Evolutionary conservation across 2,797 vertebrate genomes (phyloP), one percentile per base, ranked within the genome.

Genomic region (Periparus ater): DNA sequence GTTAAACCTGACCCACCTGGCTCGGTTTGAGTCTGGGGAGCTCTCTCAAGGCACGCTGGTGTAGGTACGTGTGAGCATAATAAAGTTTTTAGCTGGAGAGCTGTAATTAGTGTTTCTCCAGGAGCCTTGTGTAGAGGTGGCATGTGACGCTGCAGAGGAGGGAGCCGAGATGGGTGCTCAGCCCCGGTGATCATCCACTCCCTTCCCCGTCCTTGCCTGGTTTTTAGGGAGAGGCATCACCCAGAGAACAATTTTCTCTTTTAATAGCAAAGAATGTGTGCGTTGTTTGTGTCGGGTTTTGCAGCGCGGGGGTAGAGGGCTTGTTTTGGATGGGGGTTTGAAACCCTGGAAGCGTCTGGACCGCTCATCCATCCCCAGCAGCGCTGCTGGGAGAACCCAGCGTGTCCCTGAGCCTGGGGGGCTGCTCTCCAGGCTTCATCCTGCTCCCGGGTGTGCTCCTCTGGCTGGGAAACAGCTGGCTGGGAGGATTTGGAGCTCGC

Each of bases 1-100:
- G 84, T 92, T 84, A 63, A 94, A 95, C 94, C 95, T 84, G 86
- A 81, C 85, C 38, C 30, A 57, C 54, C 89, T 62, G 81, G 75
- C 72, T 88, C 12, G 6, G 73, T 60, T 67, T 53, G 87, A 80
- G 45, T 73, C 83, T 48, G n/a, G 58, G 72, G 87, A 91, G 75
- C 65, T 85, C 58, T 85, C 65, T 75, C 6, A 45, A 85, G 73
- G 83, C 85, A 30, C 1, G 1, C 54, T 85, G 73, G 86, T 18
- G 0, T 90, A 77, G 21, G 61, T 53, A 55, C 88, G 44, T 54
- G 40, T 78, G 66, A 12, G 7, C 16, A n/a, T 67, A 36, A 90
- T 42, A 14, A 84, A 95, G 84, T 89, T 93, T 90, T 61, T 20
- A 57, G 70, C 71, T n/a, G 32, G 50, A n/a, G 84, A 92, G 74